These are phyloP conservation scores for Peromyscus leucopus DNA, from an alignment of 2,113 vertebrate genomes.

Conservation along the genomic window DNA sequence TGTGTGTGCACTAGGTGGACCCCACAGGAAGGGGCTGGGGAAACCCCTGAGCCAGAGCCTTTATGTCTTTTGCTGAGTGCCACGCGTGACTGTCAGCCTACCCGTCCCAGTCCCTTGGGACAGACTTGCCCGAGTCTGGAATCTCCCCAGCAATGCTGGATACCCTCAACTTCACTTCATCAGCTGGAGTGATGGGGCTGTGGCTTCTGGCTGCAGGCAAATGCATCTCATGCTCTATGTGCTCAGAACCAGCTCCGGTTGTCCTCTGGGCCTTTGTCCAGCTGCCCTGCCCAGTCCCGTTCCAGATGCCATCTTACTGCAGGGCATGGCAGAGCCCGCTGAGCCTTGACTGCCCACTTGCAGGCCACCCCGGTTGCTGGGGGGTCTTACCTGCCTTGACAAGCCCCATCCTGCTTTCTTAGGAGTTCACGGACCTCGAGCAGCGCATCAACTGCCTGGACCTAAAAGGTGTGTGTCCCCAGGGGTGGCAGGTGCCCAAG, in stretches of 20 bases:
- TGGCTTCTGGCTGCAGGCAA: background rate
- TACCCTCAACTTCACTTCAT: accelerated
- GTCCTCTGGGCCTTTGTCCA: background rate
- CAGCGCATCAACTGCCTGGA: slow-evolving; percentile 94
- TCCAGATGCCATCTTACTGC: background rate
- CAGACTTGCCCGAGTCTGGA: background rate
- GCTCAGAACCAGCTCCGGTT: background rate
- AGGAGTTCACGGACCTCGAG: slow-evolving; percentile 94
- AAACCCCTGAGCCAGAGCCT: accelerated
- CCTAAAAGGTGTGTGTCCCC: slow-evolving; percentile 90
- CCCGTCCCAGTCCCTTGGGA: too few relatives aligned
- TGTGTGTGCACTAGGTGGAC: background rate
- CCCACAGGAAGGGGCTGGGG: background rate
- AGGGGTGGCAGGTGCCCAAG: background rate
- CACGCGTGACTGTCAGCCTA: background rate
- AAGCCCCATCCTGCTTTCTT: background rate
- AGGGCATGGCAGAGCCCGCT: background rate
- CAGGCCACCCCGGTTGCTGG: background rate
- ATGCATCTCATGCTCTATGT: too few relatives aligned
- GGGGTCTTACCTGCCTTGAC: background rate
- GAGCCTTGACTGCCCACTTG: background rate
- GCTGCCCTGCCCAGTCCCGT: background rate
- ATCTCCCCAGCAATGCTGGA: accelerated
- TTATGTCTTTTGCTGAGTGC: background rate
- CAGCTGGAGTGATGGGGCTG: background rate